Evolutionary conservation across 2,113 vertebrate genomes (phyloP), one percentile per base, ranked within the genome.

Genomic region (Grammomys surdaster): DNA sequence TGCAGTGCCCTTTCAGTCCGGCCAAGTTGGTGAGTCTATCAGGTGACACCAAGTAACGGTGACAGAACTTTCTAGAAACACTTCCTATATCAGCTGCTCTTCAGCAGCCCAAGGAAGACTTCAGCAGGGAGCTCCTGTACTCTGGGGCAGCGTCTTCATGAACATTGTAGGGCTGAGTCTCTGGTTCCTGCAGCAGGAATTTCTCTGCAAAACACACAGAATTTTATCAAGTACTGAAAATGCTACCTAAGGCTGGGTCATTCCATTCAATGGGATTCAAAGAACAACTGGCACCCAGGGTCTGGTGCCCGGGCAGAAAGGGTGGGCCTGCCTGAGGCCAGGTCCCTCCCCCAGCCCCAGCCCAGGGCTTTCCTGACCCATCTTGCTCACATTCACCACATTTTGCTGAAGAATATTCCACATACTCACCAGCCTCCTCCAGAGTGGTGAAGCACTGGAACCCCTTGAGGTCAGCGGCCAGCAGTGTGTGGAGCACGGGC

Each of bases 371-470:
- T 40, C 69, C 54, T n/a, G n/a, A n/a, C n/a, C n/a, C n/a, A n/a
- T n/a, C n/a, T n/a, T n/a, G n/a, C n/a, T n/a, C 54, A 1, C 22
- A 77, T 40, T 22, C 7, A 0, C 3, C 0, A 4, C 54, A 1
- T 13, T 20, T 58, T 0, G 0, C 51, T 3, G 19, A 31, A 91
- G 90, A 89, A 51, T 36, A 46, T 33, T 51, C 2, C 26, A 63
- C 0, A 9, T 12, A 72, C 98, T 97, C 96, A 98, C 98, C 98
- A 98, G 99, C 98, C 82, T 98, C 98, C 63, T 98, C 98, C 90
- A 60, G 5, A 60, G 95, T 98, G 67, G 96, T 63, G 70, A 98
- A 98, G 84, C 98, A 54, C 89, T 51, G 97, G 93, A 98, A 97
- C 0, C 98, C 98, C 46, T 97, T 97, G 54, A 99, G 92, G n/a